These are phyloP conservation scores for Myripristis murdjan DNA, from an alignment of 2,797 vertebrate species.

Conservation along the genomic window DNA sequence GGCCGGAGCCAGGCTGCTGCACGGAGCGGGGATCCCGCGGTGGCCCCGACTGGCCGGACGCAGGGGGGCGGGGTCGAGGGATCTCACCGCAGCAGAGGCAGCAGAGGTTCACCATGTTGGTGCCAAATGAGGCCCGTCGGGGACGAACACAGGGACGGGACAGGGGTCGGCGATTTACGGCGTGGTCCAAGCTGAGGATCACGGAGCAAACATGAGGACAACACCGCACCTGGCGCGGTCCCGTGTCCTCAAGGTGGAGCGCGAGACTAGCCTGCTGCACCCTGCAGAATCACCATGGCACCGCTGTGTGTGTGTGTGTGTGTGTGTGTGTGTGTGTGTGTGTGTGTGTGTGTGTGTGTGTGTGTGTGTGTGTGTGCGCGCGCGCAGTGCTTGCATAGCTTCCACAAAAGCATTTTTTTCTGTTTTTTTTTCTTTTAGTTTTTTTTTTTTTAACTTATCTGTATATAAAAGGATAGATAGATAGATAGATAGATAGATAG, in stretches of 20 bases:
- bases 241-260: constrained; percentile 8
- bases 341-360: too few species aligned
- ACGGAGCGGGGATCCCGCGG: constrained; percentile 77
- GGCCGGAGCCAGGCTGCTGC: constrained; percentile 73
- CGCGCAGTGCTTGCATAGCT: too few species aligned
- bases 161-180: not conserved
- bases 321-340: not conserved
- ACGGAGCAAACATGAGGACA: too few species aligned
- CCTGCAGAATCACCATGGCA: not conserved
- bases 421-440: too few species aligned
- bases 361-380: too few species aligned
- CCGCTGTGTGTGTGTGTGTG: not conserved
- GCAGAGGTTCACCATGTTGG: constrained; percentile 81
- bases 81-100: constrained; percentile 84
- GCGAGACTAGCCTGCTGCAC: not conserved
- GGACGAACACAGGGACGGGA: constrained; percentile 41
- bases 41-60: constrained; percentile 70
- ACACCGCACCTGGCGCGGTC: not conserved
- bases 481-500: too few species aligned
- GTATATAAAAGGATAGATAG: too few species aligned
- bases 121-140: constrained; percentile 15
- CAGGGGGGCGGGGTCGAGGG: constrained; percentile 79
- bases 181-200: not conserved
- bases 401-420: too few species aligned
- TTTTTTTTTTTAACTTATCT: too few species aligned